Percentiles rank a stretch among this genome's conserved stretches.
phyloP scores from a whole-genome alignment of 2,888 invertebrate species.

The Melanostoma mellinum region DNA sequence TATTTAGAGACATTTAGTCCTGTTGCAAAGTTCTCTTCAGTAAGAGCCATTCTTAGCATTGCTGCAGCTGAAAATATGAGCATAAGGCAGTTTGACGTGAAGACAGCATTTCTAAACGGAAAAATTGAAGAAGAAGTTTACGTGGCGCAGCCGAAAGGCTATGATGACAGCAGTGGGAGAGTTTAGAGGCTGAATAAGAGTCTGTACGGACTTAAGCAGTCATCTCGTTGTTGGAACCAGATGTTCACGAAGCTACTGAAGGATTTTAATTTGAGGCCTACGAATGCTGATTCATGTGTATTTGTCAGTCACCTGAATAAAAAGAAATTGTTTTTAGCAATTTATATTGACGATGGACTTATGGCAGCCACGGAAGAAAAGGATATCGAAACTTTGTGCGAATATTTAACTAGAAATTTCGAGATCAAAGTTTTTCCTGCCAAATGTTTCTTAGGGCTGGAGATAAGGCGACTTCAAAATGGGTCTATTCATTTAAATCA shows the following conservation, averaged over 20 bases:
- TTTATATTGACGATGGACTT: slow-evolving; percentile 75
- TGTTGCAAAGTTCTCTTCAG: background rate
- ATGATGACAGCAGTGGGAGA: slow-evolving; percentile 20
- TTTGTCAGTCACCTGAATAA: slow-evolving; percentile 59
- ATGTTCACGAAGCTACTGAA: slow-evolving; percentile 67
- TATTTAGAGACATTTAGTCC: slow-evolving; percentile 21
- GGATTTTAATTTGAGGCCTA: slow-evolving; percentile 69
- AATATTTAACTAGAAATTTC: slow-evolving; percentile 79
- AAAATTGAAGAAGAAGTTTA: slow-evolving; percentile 33
- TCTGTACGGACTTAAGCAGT: slow-evolving; percentile 73
- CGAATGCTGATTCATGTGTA: slow-evolving; percentile 74
- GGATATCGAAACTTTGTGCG: slow-evolving; percentile 45
- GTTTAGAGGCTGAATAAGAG: slow-evolving; percentile 68
- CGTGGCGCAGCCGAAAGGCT: slow-evolving; percentile 62
- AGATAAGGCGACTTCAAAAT: background rate
- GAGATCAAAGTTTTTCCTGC: slow-evolving; percentile 77
- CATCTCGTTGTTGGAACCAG: slow-evolving; percentile 69
- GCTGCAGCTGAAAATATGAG: too few relatives aligned
- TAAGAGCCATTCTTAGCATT: too few relatives aligned
- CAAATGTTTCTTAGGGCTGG: background rate
- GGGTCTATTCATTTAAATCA: background rate
- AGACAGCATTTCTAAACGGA: too few relatives aligned
- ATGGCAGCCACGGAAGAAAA: slow-evolving; percentile 62
- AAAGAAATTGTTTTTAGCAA: slow-evolving; percentile 64
- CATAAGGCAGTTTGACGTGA: too few relatives aligned